Conservation (phyloP, 2,113 vertebrate genomes). For the Polyodon spathula region DNA sequence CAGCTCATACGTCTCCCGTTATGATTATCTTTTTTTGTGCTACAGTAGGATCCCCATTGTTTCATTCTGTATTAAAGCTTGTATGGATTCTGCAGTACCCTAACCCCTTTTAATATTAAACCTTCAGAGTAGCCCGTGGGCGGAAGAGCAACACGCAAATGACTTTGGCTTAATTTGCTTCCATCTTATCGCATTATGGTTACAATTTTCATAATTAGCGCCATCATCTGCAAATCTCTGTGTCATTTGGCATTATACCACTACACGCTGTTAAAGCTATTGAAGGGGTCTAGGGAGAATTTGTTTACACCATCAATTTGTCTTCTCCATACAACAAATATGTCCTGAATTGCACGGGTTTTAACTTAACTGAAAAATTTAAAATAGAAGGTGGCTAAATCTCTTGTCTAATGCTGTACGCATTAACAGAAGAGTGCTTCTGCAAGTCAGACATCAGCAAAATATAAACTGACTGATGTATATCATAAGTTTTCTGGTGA, state of each 20-base stretch:
- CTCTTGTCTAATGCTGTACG: constrained; percentile 28
- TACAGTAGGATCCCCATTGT: constrained; percentile 2
- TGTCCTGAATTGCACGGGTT: constrained; percentile 41
- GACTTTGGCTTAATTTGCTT: constrained; percentile 77
- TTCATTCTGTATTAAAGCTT: constrained; percentile 21
- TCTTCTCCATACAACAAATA: constrained; percentile 44
- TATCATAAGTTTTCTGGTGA: constrained; percentile 61
- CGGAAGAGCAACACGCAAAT: constrained; percentile 73
- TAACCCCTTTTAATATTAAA: constrained; percentile 38
- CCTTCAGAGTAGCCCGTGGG: constrained; percentile 54
- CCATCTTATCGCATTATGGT: constrained; percentile 77
- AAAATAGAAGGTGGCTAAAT: constrained; percentile 36
- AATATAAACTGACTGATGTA: constrained; percentile 48
- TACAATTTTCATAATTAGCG: constrained; percentile 80
- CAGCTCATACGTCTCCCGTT: constrained; percentile 7
- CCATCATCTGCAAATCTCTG: constrained; percentile 75
- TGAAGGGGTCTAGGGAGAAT: constrained; percentile 42
- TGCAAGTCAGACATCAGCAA: constrained; percentile 41
- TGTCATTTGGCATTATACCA: constrained; percentile 69
- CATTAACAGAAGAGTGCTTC: constrained; percentile 27
- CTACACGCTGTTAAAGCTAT: constrained; percentile 41
- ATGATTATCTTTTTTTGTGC: constrained; percentile 14
- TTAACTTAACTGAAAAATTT: constrained; percentile 32
- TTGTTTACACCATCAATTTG: constrained; percentile 38
- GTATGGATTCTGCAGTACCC: constrained; percentile 27